A percentile compares a stretch with the other conserved stretches of the same genome.
Conservation (phyloP, 2,797 vertebrate species). For the Gymnoscopelus braueri region DNA sequence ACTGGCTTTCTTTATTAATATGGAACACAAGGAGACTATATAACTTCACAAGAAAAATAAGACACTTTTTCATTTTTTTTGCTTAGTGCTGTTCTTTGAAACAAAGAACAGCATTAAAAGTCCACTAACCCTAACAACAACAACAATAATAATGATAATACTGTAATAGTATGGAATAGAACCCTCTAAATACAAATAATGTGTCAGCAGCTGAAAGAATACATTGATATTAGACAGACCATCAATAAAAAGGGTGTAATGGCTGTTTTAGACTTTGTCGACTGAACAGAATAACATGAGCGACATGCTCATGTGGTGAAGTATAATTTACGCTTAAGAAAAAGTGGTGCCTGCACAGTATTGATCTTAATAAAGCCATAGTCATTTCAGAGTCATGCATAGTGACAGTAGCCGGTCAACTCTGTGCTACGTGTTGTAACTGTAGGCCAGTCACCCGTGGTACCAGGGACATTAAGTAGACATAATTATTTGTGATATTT, state of each 20-base stretch:
- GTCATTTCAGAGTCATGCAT: constrained; percentile 13
- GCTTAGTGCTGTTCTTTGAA: too few species aligned
- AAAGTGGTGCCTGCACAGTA: constrained; percentile 21
- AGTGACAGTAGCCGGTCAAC: not conserved
- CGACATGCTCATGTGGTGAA: too few species aligned
- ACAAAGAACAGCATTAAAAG: too few species aligned
- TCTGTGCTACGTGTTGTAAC: too few species aligned
- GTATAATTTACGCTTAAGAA: too few species aligned
- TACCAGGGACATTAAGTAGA: not conserved
- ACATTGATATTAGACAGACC: constrained; percentile 2
- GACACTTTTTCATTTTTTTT: too few species aligned
- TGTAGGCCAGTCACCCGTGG: not conserved
- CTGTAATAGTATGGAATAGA: constrained; percentile 24
- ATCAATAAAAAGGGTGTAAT: not conserved
- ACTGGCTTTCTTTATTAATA: too few species aligned
- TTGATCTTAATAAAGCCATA: constrained; percentile 16
- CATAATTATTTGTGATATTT: constrained; percentile 2
- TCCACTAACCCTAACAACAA: too few species aligned
- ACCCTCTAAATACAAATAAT: constrained; percentile 9
- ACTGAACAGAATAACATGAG: too few species aligned
- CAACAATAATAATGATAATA: not conserved
- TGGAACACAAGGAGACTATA: too few species aligned
- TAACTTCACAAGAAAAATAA: too few species aligned
- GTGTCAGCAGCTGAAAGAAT: not conserved
- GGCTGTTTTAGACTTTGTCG: too few species aligned